Conservation (phyloP, 2,113 vertebrate species). For the western clawed frog (Xenopus tropicalis) region UCB_Xtro_10.0 CM004447.2:146012001-146012500, state of each 20-base stretch:
- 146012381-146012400: background rate
- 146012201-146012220: constrained; percentile 24
- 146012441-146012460: background rate
- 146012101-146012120: too few relatives aligned
- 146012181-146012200: background rate
- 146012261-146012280: background rate
- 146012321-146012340: constrained; percentile 35
- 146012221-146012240: constrained; percentile 24
- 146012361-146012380: constrained; percentile 13
- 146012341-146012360: constrained; percentile 11
- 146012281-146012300: constrained; percentile 7
- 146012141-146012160: too few relatives aligned
- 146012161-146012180: background rate
- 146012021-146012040: too few relatives aligned
- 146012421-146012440: background rate
- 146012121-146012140: too few relatives aligned
- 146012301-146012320: constrained; percentile 15
- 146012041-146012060: too few relatives aligned
- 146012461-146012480: too few relatives aligned
- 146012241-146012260: constrained; percentile 29
- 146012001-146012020: too few relatives aligned
- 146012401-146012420: constrained; percentile 28
- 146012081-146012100: too few relatives aligned
- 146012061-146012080: too few relatives aligned
- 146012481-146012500: too few relatives aligned